Evolutionary conservation across 2,113 vertebrate species (phyloP), one percentile per base, ranked within the genome.

Genomic region (Smithornis capensis): DNA sequence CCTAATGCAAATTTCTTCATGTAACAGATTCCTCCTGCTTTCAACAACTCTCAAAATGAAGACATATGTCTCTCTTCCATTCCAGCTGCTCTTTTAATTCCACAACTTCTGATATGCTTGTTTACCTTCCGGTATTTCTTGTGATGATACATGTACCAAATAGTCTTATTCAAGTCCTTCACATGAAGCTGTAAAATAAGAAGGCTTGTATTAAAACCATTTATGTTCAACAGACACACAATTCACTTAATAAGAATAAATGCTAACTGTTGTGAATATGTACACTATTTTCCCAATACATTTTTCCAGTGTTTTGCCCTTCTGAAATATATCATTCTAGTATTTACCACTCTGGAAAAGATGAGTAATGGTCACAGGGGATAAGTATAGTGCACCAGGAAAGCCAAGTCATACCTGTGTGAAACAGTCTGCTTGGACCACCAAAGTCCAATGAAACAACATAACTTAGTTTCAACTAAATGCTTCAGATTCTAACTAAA

Each of bases 81-180:
- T 37, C 7, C 65, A 83, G 44, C 14, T 74, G 22, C 37, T 78
- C 60, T 74, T 95, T 71, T 40, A 53, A 71, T 71, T 68, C 92
- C 37, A 42, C 25, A 87, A 68, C 6, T 90, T 81, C 47, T 12
- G 25, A 53, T 33, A 78, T 7, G 15, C 19, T 83, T 77, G 14
- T 13, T 97, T 97, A 98, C 98, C 98, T 98, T 98, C 23, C 9
- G 98, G 97, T 99, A 99, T 93, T 97, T 99, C 63, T 98, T 99
- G 73, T 99, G 98, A 7, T 95, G 71, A 38, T 98, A 96, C 99
- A 99, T 99, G 96, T 99, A 99, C 35, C 37, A 97, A 86, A 99
- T 99, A 78, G 99, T 97, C 6, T 97, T 83, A 69, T 98, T 99
- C 90, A 99, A 96, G 85, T 99, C 98, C 33, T 98, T 87, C 12